phyloP scores from a whole-genome alignment of 2,888 invertebrate species.

The Athetis lepigone region DNA sequence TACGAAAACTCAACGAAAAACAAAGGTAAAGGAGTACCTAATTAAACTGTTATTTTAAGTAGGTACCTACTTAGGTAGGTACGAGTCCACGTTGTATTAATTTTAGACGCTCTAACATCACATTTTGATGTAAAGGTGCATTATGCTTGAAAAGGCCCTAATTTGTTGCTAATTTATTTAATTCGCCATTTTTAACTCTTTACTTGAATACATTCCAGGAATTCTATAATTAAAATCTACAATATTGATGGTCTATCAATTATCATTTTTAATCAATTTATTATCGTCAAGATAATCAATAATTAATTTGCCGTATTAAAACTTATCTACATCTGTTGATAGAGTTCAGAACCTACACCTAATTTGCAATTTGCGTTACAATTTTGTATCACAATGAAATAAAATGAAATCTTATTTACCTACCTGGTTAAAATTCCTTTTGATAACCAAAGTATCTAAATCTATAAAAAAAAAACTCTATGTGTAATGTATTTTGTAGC shows the following conservation, averaged over 20 bases:
- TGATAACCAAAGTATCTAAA: conserved; percentile 5
- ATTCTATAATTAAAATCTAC: background rate
- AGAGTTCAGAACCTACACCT: background rate
- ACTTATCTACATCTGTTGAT: conserved; percentile 40
- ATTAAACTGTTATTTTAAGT: conserved; percentile 45
- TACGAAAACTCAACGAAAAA: conserved; percentile 32
- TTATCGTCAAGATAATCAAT: conserved; percentile 16
- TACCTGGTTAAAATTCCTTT: conserved; percentile 4
- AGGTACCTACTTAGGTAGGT: background rate
- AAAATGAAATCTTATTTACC: conserved; percentile 2
- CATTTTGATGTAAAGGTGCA: conserved; percentile 28
- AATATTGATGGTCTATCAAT: conserved; percentile 1
- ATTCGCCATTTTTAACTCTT: conserved; percentile 11
- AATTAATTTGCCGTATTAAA: conserved; percentile 40
- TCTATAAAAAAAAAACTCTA: background rate
- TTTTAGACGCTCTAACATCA: conserved; percentile 35
- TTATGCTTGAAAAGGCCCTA: conserved; percentile 15
- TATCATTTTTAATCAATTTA: background rate
- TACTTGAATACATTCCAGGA: conserved; percentile 1
- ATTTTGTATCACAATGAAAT: too few relatives aligned
- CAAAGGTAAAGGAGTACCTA: conserved; percentile 49
- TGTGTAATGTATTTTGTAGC: background rate
- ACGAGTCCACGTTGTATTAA: conserved; percentile 45
- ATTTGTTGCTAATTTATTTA: conserved; percentile 2
- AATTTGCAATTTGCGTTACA: conserved; percentile 21